phyloP scores from a whole-genome alignment of 2,113 vertebrate genomes.

The Nyctereutes procyonoides region DNA sequence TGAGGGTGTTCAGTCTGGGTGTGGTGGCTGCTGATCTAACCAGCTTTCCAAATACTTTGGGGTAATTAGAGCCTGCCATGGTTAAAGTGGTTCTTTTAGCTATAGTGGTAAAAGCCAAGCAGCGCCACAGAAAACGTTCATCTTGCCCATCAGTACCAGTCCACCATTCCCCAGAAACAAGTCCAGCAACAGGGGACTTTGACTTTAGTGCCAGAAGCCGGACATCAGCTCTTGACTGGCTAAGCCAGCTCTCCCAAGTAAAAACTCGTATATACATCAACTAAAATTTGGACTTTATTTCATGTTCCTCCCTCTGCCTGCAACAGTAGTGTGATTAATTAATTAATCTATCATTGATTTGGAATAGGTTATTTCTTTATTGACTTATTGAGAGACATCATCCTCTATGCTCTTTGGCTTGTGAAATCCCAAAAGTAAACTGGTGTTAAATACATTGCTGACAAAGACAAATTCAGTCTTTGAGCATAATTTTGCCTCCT shows the following conservation, averaged over 20 bases:
- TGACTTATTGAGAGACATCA: background rate
- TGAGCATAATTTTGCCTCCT: background rate
- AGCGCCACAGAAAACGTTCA: background rate
- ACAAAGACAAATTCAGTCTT: background rate
- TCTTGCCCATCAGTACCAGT: background rate
- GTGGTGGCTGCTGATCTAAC: background rate
- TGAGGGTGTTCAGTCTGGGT: background rate
- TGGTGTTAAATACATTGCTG: background rate
- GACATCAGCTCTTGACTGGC: background rate
- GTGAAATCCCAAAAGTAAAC: background rate
- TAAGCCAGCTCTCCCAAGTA: background rate
- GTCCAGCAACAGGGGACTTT: background rate
- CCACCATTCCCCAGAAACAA: background rate
- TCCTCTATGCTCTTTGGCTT: background rate
- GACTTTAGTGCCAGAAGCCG: background rate
- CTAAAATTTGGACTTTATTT: background rate
- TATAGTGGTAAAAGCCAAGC: background rate
- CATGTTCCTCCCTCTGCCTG: background rate
- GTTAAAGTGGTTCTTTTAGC: background rate
- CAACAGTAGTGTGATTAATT: background rate
- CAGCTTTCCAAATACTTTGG: background rate
- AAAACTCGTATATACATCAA: background rate
- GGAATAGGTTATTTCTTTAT: background rate
- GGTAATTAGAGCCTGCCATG: background rate
- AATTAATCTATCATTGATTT: background rate